Base-by-base conservation (phyloP, 2,888 invertebrate species). In the Acrocyrtus sp. region DNA sequence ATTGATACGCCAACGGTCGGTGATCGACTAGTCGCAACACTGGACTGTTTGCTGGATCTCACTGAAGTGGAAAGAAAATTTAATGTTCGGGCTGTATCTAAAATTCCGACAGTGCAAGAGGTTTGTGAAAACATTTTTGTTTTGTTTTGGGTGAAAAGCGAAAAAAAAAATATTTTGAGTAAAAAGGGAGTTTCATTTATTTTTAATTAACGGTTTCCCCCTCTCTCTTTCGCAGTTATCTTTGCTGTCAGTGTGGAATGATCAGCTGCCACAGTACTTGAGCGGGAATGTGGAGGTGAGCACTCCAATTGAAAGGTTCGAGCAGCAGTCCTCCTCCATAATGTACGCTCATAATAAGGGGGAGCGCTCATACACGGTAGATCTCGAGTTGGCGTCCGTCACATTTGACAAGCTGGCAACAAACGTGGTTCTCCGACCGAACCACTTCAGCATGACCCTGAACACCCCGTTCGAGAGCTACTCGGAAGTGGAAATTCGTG, bases 271-370 rank as follows among this genome's bases (percentile, higher is more conserved):
- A 0, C 70, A 83, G 45, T 81, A 80, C 22, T 69, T 82, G 0
- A 83, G 82, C 76, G 82, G 82, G 5, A 82, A 80, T 1, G 63
- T 84, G 0, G 81, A 77, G 1, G 43, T 86, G 3, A 81, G 82
- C 27, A 85, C 85, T 3, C 85, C 85, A 79, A 81, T 85, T n/a
- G 82, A 83, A 41, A 79, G 83, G 47, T 65, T 86, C 39, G 83
- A 83, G 54, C 82, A 81, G 39, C 78, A 78, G 53, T 61, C 69
- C 15, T 72, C 54, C 5, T 72, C 69, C 34, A 29, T 78, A 12
- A 76, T 75, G 72, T 80, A 80, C 56, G 81, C 81, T 39, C 65
- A 78, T 51, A 81, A 80, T 74, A 75, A 74, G 56, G 66, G 51
- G 0, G 74, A 79, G 8, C 48, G 63, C 19, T 70, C 70, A n/a